Evolutionary conservation across 1,140 invertebrate genomes (phyloP).

Genomic region (Belonocnema kinseyi): DNA sequence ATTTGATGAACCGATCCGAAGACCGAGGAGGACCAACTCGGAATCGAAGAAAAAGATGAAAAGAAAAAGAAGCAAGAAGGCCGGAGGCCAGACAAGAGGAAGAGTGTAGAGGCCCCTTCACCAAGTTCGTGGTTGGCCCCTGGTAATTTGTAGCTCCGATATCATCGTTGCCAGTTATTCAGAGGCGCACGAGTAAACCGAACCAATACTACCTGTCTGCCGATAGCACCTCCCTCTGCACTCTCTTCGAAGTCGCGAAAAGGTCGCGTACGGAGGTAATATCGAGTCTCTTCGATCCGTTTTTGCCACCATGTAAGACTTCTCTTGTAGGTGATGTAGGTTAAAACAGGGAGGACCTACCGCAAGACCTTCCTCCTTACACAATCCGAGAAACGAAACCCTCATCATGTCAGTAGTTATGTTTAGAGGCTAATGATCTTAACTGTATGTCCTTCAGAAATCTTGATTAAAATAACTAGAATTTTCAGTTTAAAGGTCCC

Average conservation of each 20-base stretch:
- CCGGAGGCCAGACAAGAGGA: background rate
- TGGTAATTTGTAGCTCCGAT: constrained; percentile 62
- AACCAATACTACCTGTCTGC: constrained; percentile 56
- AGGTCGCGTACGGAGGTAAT: too few relatives aligned
- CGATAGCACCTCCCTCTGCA: constrained; percentile 49
- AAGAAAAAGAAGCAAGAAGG: background rate
- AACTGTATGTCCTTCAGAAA: too few relatives aligned
- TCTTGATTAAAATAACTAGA: too few relatives aligned
- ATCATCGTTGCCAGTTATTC: constrained; percentile 61
- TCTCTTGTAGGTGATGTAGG: constrained; percentile 9
- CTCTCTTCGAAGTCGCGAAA: constrained; percentile 12
- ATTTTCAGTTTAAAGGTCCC: too few relatives aligned
- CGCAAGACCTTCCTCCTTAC: background rate
- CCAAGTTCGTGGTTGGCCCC: constrained; percentile 52
- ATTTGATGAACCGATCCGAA: constrained; percentile 54
- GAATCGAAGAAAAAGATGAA: constrained; percentile 31
- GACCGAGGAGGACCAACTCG: constrained; percentile 21
- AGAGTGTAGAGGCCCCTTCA: background rate
- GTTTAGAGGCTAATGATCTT: too few relatives aligned
- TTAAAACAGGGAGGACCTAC: constrained; percentile 6
- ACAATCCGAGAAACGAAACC: too few relatives aligned
- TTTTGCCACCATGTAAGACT: constrained; percentile 6
- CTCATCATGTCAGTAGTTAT: too few relatives aligned
- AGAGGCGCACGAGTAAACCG: constrained; percentile 49
- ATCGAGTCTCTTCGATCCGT: background rate